Base-by-base conservation (phyloP, 2,888 invertebrate genomes). In the Athalia cordata region DNA sequence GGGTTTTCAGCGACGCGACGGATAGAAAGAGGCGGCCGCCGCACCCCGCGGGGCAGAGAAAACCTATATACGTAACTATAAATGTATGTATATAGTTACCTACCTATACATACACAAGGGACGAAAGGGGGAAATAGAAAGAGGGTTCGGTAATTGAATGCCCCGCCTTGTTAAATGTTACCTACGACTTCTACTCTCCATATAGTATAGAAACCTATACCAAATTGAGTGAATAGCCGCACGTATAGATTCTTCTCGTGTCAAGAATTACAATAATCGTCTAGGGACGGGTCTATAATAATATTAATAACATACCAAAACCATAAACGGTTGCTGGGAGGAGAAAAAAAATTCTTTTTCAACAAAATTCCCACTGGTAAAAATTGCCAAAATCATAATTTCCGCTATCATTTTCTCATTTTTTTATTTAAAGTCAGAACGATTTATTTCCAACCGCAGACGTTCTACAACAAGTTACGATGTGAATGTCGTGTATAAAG, bases 121-220 rank as follows among this genome's bases (percentile, higher is more conserved):
- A 50, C 45, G 50, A 65, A 29, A 45, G 65, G n/a, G 75, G 66
- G 57, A 68, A 77, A 67, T 66, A 82, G 82, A 83, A 85, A 49
- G 77, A 61, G 57, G 61, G 59, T 86, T 86, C 84, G 84, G 87
- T 85, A 88, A 89, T 89, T 89, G 88, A 88, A 88, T 87, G 87
- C 86, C 86, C 85, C 83, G 85, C 83, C 85, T 76, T 84, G 86
- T 87, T 88, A 86, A 87, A 86, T 84, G 83, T 85, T 85, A 86
- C 84, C 84, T 84, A 79, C 81, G 83, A 82, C 84, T 87, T 85
- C 84, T 85, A 85, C 87, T 85, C 84, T 87, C 86, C 86, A 84
- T 86, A 82, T 83, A 83, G 29, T 29, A 29, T 29, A 29, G 1
- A 29, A 29, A 29, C 29, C 29, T 29, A 83, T 76, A 79, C 79